Evolutionary conservation across 64 coral and sea anemone species (phyloP).

Genomic region (Stichodactyla mertensii): DNA sequence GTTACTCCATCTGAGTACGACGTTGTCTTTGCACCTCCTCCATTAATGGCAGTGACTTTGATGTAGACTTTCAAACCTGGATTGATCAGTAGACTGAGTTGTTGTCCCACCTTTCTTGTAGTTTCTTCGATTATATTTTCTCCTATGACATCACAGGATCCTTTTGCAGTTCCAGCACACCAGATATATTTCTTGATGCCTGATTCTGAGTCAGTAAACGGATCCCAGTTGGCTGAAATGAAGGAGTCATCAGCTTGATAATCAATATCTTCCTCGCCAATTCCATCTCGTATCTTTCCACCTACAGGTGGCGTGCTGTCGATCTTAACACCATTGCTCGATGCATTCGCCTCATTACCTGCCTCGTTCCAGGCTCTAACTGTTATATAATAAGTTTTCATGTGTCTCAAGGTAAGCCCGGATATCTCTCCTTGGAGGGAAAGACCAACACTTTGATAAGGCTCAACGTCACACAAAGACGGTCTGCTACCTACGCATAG

Average conservation of each 20-base stretch:
- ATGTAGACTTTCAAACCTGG: slow-evolving; percentile 68
- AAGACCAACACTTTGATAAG: slow-evolving; percentile 21
- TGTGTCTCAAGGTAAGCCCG: slow-evolving; percentile 70
- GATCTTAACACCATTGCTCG: slow-evolving; percentile 61
- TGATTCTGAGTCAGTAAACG: slow-evolving; percentile 72
- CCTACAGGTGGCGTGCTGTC: slow-evolving; percentile 59
- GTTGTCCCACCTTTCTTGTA: slow-evolving; percentile 36
- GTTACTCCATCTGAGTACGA: slow-evolving; percentile 67
- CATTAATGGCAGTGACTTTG: slow-evolving; percentile 56
- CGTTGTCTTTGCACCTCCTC: slow-evolving; percentile 53
- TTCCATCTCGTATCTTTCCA: slow-evolving; percentile 52
- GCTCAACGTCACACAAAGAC: slow-evolving; percentile 37
- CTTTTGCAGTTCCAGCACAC: slow-evolving; percentile 68
- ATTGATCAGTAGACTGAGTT: slow-evolving; percentile 52
- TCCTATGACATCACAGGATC: slow-evolving; percentile 61
- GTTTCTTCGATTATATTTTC: slow-evolving; percentile 28
- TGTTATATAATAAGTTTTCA: slow-evolving; percentile 60
- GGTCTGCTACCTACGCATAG: slow-evolving; percentile 53
- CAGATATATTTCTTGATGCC: slow-evolving; percentile 66
- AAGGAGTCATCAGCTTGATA: slow-evolving; percentile 61
- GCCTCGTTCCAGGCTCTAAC: slow-evolving; percentile 62
- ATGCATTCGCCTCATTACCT: slow-evolving; percentile 47
- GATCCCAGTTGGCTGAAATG: slow-evolving; percentile 84
- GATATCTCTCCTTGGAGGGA: slow-evolving; percentile 30
- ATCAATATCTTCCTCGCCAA: slow-evolving; percentile 52